phyloP scores from a whole-genome alignment of 2,888 invertebrate species.

The Perithous albicinctus region DNA sequence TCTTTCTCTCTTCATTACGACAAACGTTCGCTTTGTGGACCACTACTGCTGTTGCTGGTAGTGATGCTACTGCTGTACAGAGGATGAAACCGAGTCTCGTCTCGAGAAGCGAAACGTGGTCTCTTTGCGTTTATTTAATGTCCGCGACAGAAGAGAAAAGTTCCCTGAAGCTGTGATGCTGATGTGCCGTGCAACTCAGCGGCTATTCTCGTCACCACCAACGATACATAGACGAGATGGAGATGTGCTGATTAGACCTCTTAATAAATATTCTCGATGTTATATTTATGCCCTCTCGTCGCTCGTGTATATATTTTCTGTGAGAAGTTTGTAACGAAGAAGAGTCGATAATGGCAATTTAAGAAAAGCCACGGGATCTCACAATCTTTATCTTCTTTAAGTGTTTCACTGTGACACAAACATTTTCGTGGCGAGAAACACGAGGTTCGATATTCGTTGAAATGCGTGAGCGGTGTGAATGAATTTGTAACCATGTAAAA shows the following conservation, averaged over 20 bases:
- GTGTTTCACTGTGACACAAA: slow-evolving; percentile 55
- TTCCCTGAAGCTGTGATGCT: slow-evolving; percentile 46
- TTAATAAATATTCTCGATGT: slow-evolving; percentile 60
- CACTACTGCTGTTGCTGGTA: slow-evolving; percentile 1
- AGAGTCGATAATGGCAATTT: slow-evolving; percentile 56
- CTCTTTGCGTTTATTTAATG: slow-evolving; percentile 62
- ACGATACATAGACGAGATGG: slow-evolving; percentile 46
- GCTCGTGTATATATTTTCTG: slow-evolving; percentile 39
- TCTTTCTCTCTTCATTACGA: slow-evolving; percentile 60
- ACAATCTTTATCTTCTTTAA: slow-evolving; percentile 47
- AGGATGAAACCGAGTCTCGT: slow-evolving; percentile 56
- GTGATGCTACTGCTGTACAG: slow-evolving; percentile 44
- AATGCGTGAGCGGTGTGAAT: slow-evolving; percentile 56
- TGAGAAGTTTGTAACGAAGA: slow-evolving; percentile 8
- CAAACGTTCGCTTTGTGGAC: slow-evolving; percentile 65
- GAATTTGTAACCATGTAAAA: slow-evolving; percentile 61
- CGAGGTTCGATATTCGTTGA: slow-evolving; percentile 32
- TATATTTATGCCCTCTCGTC: slow-evolving; percentile 54
- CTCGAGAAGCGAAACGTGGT: slow-evolving; percentile 44
- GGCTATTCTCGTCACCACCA: slow-evolving; percentile 63
- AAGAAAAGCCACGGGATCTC: slow-evolving; percentile 31
- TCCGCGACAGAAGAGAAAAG: slow-evolving; percentile 52
- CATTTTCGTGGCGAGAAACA: slow-evolving; percentile 47
- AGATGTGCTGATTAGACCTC: slow-evolving; percentile 63
- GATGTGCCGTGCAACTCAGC: slow-evolving; percentile 39